phyloP scores from a whole-genome alignment of 2,888 invertebrate genomes.

The Choristoneura rosaceana region DNA sequence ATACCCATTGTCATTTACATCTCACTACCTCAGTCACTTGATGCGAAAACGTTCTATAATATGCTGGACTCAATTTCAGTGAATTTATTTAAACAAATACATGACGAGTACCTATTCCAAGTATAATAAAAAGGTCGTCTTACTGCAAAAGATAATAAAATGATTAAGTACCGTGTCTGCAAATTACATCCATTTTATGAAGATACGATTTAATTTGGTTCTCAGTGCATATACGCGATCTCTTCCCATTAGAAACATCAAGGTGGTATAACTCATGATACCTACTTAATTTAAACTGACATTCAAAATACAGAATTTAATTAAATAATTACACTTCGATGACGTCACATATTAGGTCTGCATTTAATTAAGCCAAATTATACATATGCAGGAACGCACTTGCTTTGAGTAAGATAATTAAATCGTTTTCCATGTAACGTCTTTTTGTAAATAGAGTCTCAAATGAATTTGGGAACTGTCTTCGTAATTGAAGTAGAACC shows the following conservation, averaged over 20 bases:
- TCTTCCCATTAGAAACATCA: neutral
- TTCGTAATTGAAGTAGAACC: neutral
- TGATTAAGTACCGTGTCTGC: constrained; percentile 1
- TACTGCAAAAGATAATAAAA: neutral
- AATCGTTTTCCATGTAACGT: neutral
- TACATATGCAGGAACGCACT: neutral
- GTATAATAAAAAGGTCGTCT: too few species aligned
- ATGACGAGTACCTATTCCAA: too few species aligned
- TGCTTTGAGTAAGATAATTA: neutral
- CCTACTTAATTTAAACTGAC: neutral
- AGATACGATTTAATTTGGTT: neutral
- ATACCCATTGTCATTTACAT: too few species aligned
- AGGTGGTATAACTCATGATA: neutral
- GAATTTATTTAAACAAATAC: too few species aligned
- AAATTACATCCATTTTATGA: neutral
- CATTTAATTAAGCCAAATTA: neutral
- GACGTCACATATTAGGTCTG: neutral
- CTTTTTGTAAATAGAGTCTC: neutral
- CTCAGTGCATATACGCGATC: neutral
- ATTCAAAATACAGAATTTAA: neutral
- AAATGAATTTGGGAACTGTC: neutral
- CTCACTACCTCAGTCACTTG: too few species aligned
- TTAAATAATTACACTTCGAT: neutral
- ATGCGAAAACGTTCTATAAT: too few species aligned
- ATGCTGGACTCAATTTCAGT: too few species aligned